A percentile compares a stretch with the other conserved stretches of the same genome.
Conservation (phyloP, 2,797 vertebrate species). For the Poeciliopsis presidionis region DNA sequence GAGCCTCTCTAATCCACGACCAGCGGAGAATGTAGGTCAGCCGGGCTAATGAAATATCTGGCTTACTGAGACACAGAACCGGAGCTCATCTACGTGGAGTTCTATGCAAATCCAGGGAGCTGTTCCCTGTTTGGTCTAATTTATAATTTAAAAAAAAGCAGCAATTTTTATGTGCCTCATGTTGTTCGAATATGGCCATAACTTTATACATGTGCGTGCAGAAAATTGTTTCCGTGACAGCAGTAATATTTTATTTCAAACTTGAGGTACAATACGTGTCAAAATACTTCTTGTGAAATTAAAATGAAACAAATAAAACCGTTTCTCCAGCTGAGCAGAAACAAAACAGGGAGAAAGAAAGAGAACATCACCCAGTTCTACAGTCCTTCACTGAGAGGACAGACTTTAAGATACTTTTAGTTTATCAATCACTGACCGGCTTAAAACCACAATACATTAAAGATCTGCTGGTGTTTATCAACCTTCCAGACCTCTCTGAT, state of each 20-base stretch:
- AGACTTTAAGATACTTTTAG: too few relatives aligned
- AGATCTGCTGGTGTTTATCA: too few relatives aligned
- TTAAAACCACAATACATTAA: too few relatives aligned
- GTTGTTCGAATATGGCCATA: background rate
- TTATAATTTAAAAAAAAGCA: background rate
- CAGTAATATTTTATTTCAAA: background rate
- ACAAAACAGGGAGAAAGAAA: too few relatives aligned
- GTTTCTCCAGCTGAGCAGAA: too few relatives aligned
- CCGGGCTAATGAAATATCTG: constrained; percentile 52
- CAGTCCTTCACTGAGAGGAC: too few relatives aligned
- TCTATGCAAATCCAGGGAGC: constrained; percentile 10
- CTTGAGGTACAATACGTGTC: background rate
- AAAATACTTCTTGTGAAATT: background rate
- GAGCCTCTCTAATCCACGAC: constrained; percentile 47
- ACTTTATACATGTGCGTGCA: background rate
- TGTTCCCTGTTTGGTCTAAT: background rate
- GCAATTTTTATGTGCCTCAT: constrained; percentile 3
- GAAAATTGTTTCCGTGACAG: background rate
- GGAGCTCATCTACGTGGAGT: constrained; percentile 30
- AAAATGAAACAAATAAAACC: background rate
- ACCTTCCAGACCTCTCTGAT: too few relatives aligned
- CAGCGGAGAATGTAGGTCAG: constrained; percentile 53
- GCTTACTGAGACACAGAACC: constrained; percentile 41
- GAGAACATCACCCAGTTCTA: too few relatives aligned
- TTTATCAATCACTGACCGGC: too few relatives aligned